These are phyloP conservation scores for Todiramphus saurophagus DNA, from an alignment of 2,113 vertebrate species.

Conservation along the genomic window DNA sequence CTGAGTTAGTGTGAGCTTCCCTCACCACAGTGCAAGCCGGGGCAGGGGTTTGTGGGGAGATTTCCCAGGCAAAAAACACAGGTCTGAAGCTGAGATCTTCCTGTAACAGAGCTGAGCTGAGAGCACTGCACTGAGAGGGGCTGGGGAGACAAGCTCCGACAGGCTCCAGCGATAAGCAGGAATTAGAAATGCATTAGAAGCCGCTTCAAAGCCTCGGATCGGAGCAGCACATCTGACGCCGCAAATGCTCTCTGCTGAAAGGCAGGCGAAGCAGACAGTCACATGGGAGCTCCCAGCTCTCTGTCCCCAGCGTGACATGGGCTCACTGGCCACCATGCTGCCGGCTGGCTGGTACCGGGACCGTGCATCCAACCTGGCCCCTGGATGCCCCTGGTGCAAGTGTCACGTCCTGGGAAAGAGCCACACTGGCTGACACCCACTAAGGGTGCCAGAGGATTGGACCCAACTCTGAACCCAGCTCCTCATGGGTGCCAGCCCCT, in stretches of 20 bases:
- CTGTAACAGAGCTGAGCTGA: background rate
- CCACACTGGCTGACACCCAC: accelerated
- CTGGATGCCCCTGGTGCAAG: background rate
- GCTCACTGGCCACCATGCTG: background rate
- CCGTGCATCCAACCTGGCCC: accelerated
- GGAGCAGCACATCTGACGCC: slow-evolving; percentile 11
- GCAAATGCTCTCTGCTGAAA: background rate
- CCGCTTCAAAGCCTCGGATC: background rate
- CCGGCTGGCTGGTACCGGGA: background rate
- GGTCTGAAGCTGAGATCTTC: background rate
- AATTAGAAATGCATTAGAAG: slow-evolving; percentile 67
- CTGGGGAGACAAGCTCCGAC: slow-evolving; percentile 23
- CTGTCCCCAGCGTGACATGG: background rate
- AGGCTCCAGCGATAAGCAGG: slow-evolving; percentile 50
- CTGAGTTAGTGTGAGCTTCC: background rate
- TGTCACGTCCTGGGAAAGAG: background rate
- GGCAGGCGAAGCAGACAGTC: background rate
- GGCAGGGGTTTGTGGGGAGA: background rate
- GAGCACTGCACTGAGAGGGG: background rate
- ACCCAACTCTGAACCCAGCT: background rate
- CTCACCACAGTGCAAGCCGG: background rate
- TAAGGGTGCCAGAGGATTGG: background rate
- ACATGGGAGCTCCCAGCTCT: background rate
- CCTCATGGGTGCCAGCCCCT: background rate
- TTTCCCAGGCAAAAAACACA: background rate